Evolutionary conservation across 2,113 vertebrate genomes (phyloP).

Genomic region (Leiothrix lutea): DNA sequence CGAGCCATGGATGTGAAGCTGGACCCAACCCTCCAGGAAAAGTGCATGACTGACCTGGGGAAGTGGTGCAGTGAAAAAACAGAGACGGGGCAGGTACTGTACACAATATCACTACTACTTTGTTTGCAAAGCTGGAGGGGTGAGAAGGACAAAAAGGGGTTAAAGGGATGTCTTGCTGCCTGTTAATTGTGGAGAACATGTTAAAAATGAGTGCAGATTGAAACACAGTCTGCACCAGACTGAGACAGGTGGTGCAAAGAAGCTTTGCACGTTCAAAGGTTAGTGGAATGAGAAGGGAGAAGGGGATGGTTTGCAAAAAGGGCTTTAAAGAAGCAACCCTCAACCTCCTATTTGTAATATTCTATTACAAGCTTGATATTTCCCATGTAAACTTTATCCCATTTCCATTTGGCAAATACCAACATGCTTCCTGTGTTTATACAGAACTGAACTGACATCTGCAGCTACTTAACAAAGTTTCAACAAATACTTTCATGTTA

Average conservation of each 20-base stretch:
- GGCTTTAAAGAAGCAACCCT: background rate
- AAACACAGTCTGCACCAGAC: background rate
- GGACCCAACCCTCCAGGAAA: constrained; percentile 91
- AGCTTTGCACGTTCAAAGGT: background rate
- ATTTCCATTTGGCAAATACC: background rate
- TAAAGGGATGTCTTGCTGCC: background rate
- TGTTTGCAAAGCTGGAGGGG: background rate
- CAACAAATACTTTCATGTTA: background rate
- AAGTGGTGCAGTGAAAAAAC: constrained; percentile 99
- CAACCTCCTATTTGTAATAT: background rate
- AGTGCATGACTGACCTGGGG: constrained; percentile 93
- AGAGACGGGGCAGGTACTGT: constrained; percentile 84
- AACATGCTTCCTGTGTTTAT: constrained; percentile 14
- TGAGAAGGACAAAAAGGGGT: background rate
- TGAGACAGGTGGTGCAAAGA: background rate
- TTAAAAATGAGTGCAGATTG: background rate
- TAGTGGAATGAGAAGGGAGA: background rate
- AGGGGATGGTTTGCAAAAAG: background rate
- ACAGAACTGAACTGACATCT: constrained; percentile 22
- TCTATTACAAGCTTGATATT: background rate
- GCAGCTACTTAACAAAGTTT: constrained; percentile 25
- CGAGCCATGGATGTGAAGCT: constrained; percentile 95
- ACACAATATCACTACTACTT: background rate
- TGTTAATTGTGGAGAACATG: background rate
- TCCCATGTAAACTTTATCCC: constrained; percentile 16